A percentile compares a stretch with the other conserved stretches of the same genome.
Conservation (phyloP, 2,888 invertebrate species). For the Taphrorychus bicolor region DNA sequence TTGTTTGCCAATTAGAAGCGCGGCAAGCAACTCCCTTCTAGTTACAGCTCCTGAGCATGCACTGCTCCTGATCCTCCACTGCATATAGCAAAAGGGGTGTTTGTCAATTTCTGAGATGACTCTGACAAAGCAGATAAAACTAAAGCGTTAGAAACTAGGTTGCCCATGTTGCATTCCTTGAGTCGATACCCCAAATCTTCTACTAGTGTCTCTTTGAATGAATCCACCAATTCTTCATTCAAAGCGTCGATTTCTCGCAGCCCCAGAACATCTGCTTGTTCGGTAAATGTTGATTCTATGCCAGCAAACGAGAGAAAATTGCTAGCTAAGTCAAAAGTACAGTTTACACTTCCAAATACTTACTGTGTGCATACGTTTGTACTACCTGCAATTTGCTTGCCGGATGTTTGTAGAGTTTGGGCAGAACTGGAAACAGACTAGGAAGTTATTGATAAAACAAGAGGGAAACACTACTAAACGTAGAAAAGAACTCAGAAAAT, state of each 20-base stretch:
- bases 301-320: constrained; percentile 73
- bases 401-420: constrained; percentile 74
- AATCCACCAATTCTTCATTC: constrained; percentile 69
- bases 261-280: constrained; percentile 70
- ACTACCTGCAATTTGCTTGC: constrained; percentile 81
- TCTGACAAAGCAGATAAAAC: constrained; percentile 63
- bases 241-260: constrained; percentile 67
- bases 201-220: constrained; percentile 68
- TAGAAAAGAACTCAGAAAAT: too few species aligned
- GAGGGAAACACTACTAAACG: too few species aligned
- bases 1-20: constrained; percentile 79
- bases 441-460: too few species aligned
- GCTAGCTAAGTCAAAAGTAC: constrained; percentile 75
- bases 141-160: constrained; percentile 80
- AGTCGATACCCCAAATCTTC: constrained; percentile 70
- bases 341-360: constrained; percentile 80
- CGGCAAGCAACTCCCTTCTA: constrained; percentile 73
- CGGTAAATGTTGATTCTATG: constrained; percentile 68
- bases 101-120: constrained; percentile 68
- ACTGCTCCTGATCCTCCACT: constrained; percentile 79
- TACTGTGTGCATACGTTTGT: constrained; percentile 90
- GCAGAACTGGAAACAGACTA: too few species aligned
- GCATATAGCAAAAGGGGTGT: constrained; percentile 75
- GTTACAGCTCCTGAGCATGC: constrained; percentile 68
- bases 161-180: constrained; percentile 85